Conservation (phyloP, 2,113 vertebrate genomes). For the Tichodroma muraria region DNA sequence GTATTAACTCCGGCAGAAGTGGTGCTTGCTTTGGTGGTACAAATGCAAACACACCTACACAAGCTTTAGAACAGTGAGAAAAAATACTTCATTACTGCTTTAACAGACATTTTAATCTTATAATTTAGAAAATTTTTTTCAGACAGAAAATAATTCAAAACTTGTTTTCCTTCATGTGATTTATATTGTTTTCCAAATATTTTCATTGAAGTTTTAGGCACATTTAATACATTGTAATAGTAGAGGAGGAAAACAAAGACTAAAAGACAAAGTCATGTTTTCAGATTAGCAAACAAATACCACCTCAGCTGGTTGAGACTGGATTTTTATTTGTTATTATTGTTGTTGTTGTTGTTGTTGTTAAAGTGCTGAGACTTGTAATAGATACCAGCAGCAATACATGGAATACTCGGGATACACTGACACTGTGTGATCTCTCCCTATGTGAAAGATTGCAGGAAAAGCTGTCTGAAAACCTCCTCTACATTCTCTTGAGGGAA, state of each 20-base stretch:
- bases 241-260: background rate
- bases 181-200: background rate
- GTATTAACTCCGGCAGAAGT: background rate
- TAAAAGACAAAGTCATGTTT: background rate
- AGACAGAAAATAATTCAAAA: background rate
- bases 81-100: background rate
- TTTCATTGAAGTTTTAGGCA: too few species aligned
- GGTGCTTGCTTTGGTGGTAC: background rate
- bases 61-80: background rate
- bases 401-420: background rate
- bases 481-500: background rate
- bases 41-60: background rate
- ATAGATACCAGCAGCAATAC: background rate
- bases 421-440: accelerated
- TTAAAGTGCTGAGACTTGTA: background rate
- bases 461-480: background rate
- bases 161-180: background rate
- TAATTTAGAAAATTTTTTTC: background rate
- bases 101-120: background rate
- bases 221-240: background rate
- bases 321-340: background rate
- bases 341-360: background rate
- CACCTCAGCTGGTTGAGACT: background rate
- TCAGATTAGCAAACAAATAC: background rate
- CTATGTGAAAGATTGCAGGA: background rate